phyloP scores from a whole-genome alignment of 1,140 invertebrate genomes.

The Riptortus pedestris region DNA sequence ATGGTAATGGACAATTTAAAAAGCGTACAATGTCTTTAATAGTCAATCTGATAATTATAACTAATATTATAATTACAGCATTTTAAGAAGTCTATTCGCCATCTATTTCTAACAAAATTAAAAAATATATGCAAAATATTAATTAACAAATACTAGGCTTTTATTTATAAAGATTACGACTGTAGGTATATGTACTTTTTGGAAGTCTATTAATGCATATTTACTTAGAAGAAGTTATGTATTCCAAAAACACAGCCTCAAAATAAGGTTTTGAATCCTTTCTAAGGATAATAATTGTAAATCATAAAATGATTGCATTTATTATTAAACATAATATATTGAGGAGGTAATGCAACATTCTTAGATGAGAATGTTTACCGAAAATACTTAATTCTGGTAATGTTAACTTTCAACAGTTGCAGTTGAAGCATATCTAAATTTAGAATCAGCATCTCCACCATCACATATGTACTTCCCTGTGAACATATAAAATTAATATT shows the following conservation, averaged over 20 bases:
- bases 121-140: background rate
- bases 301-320: background rate
- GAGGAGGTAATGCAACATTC: background rate
- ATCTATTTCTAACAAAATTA: background rate
- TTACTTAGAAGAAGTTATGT: background rate
- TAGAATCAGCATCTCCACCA: slow-evolving; percentile 57
- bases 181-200: background rate
- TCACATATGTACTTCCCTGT: slow-evolving; percentile 79
- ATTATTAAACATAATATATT: background rate
- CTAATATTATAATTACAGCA: too few species aligned
- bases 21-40: too few species aligned
- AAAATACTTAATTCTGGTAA: too few species aligned
- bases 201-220: background rate
- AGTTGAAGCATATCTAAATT: slow-evolving; percentile 36
- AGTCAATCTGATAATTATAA: too few species aligned
- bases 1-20: too few species aligned
- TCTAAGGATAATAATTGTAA: background rate
- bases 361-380: background rate
- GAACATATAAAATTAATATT: slow-evolving; percentile 31
- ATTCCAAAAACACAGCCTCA: slow-evolving; percentile 1
- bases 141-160: background rate
- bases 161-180: background rate
- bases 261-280: slow-evolving; percentile 1
- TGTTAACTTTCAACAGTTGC: slow-evolving; percentile 25
- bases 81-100: background rate